Base-by-base conservation (phyloP, 2,888 invertebrate species). In the Bugula neritina region DNA sequence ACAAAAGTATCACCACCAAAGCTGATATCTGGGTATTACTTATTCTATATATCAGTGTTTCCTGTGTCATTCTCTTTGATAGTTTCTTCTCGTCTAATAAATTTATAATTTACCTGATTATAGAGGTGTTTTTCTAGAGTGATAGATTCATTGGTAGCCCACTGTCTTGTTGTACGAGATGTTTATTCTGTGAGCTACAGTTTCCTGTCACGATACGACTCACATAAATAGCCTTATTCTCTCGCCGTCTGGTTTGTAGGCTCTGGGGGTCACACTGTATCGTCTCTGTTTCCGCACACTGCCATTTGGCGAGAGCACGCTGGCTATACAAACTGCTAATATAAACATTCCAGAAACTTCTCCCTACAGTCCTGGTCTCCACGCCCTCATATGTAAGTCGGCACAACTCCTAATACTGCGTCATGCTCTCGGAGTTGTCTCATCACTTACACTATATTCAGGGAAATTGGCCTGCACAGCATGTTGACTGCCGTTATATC, bases 241-340 rank as follows among this genome's bases (percentile, higher is more conserved):
- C n/a, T n/a, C n/a, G n/a, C n/a, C n/a, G n/a, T n/a, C n/a, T n/a
- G n/a, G n/a, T n/a, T 79, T 79, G 63, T 83, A 90, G 90, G 93
- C 94, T 31, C 84, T 94, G 73, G 94, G 94, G 71, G 93, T 93
- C 86, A 86, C 94, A 79, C 86, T 94, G 70, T 94, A 92, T 84
- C 92, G 93, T 83, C 87, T 95, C 77, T 93, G 93, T 85, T 95
- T 91, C 85, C 94, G 94, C 84, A 88, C 90, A 54, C 87, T 93
- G 80, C 94, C 94, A 71, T 94, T 94, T 84, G 94, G 92, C 35
- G 94, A 95, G 84, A 93, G 92, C 80, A 90, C 91, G n/a, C 86
- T 94, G 77, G 94, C 94, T 71, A 94, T 95, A 81, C 93, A 93
- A 84, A 92, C 91, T 83, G 93, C 92, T 71, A 90, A 90, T 80